These are phyloP conservation scores for Spodoptera frugiperda DNA, from an alignment of 1,140 invertebrate genomes.

Conservation along the genomic window DNA sequence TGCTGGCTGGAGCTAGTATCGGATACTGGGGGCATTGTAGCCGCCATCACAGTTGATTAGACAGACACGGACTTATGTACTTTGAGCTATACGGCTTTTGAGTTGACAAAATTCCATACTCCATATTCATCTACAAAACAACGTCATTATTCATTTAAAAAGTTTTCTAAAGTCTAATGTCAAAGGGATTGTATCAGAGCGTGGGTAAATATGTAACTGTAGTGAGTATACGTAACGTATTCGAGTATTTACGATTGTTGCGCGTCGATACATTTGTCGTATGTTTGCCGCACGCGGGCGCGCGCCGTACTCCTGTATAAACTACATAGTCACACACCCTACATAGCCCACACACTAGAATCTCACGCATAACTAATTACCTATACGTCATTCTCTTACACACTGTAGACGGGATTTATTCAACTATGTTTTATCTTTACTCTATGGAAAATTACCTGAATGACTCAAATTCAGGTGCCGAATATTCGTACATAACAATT, in stretches of 20 bases:
- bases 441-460: neutral
- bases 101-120: neutral
- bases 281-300: neutral
- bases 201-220: too few relatives aligned
- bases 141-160: slow-evolving; percentile 6
- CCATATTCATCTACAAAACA: neutral
- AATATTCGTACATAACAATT: too few relatives aligned
- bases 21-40: too few relatives aligned
- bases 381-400: neutral
- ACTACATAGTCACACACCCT: neutral
- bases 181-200: neutral
- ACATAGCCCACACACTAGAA: neutral
- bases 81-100: too few relatives aligned
- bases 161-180: neutral
- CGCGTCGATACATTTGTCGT: slow-evolving; percentile 28
- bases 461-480: too few relatives aligned
- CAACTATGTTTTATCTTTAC: slow-evolving; percentile 3
- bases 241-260: slow-evolving; percentile 14
- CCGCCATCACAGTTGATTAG: too few relatives aligned
- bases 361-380: slow-evolving; percentile 19
- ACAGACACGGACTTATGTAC: neutral
- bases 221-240: too few relatives aligned
- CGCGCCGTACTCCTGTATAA: neutral
- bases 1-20: too few relatives aligned
- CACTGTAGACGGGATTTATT: neutral